Conservation (phyloP, 2,888 invertebrate genomes). For the Papilio gigon region DNA sequence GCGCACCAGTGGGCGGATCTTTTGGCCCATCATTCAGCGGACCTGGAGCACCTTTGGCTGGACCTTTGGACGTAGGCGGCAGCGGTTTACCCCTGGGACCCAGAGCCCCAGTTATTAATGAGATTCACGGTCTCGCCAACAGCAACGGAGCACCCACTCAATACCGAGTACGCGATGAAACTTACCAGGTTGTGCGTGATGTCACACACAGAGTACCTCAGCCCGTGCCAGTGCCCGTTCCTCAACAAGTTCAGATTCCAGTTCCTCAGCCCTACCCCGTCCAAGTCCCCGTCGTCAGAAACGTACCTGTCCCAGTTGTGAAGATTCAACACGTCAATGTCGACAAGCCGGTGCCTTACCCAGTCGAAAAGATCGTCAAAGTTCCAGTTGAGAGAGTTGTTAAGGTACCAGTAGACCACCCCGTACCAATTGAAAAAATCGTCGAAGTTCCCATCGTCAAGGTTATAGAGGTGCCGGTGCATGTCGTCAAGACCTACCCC, state of each 20-base stretch:
- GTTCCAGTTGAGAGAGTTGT: conserved; percentile 82
- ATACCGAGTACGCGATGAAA: conserved; percentile 71
- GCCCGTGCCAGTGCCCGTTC: conserved; percentile 79
- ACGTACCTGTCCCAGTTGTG: conserved; percentile 81
- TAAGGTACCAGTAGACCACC: conserved; percentile 79
- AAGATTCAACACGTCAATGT: conserved; percentile 81
- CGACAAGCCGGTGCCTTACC: conserved; percentile 83
- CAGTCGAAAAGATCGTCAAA: conserved; percentile 83
- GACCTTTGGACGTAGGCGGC: conserved; percentile 47
- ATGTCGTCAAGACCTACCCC: conserved; percentile 70
- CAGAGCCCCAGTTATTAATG: conserved; percentile 70
- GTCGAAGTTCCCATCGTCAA: conserved; percentile 82
- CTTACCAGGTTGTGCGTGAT: conserved; percentile 70
- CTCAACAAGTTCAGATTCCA: conserved; percentile 79
- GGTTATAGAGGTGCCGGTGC: conserved; percentile 74
- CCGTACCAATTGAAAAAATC: conserved; percentile 78
- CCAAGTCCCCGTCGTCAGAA: conserved; percentile 78
- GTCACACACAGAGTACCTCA: conserved; percentile 82
- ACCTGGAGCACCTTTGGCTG: conserved; percentile 32
- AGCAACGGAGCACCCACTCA: conserved; percentile 70
- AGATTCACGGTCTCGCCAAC: conserved; percentile 73
- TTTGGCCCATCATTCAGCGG: conserved; percentile 25
- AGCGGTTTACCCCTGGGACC: conserved; percentile 62
- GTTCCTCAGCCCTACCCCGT: conserved; percentile 84
- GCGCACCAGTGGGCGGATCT: conserved; percentile 39